A percentile compares a stretch with the other conserved stretches of the same genome.
phyloP scores from a whole-genome alignment of 2,113 vertebrate species.

The rat (Rattus norvegicus) region DNA sequence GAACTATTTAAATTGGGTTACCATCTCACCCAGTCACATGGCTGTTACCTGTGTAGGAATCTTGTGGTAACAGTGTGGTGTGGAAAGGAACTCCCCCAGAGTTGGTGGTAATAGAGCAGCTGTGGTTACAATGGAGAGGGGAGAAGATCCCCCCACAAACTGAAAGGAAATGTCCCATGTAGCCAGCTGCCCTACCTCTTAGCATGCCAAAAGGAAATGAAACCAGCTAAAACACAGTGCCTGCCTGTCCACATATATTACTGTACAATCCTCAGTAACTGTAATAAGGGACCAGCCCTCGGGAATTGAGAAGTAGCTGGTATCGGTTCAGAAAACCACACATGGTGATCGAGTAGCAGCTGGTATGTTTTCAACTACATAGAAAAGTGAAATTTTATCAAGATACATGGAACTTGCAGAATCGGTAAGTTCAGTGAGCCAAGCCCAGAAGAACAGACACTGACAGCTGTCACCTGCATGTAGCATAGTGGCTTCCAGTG shows the following conservation, averaged over 20 bases:
- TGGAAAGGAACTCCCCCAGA: neutral
- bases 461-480: neutral
- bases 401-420: neutral
- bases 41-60: neutral
- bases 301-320: neutral
- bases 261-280: neutral
- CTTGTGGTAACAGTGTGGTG: neutral
- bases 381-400: neutral
- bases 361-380: neutral
- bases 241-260: neutral
- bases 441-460: neutral
- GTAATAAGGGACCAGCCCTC: neutral
- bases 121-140: neutral
- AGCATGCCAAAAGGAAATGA: neutral
- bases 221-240: neutral
- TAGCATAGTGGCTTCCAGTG: neutral
- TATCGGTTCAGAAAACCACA: neutral
- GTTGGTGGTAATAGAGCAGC: neutral
- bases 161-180: neutral
- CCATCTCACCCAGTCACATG: neutral
- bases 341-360: no score
- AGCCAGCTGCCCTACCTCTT: neutral
- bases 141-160: neutral
- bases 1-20: neutral
- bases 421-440: neutral